phyloP scores from a whole-genome alignment of 2,888 invertebrate genomes.

The Merodon equestris region DNA sequence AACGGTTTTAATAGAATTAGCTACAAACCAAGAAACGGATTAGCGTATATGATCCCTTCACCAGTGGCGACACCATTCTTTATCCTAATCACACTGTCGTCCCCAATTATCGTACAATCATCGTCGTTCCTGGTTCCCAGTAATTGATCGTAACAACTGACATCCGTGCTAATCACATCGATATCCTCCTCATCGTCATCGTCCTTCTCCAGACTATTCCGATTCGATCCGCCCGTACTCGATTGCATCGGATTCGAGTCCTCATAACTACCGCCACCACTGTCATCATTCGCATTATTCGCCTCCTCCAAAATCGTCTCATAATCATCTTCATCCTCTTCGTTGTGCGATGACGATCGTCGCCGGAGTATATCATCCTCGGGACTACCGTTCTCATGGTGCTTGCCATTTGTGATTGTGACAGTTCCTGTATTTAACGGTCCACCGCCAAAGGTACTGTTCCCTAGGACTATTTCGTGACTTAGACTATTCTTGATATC shows the following conservation, averaged over 20 bases:
- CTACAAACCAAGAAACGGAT: conserved; percentile 79
- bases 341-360: conserved; percentile 71
- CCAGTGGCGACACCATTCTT: conserved; percentile 72
- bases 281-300: conserved; percentile 78
- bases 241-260: conserved; percentile 78
- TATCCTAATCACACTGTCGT: conserved; percentile 72
- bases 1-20: conserved; percentile 26
- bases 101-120: conserved; percentile 75
- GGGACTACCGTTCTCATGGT: conserved; percentile 68
- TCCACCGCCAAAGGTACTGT: conserved; percentile 69
- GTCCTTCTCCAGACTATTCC: conserved; percentile 78
- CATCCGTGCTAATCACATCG: conserved; percentile 78
- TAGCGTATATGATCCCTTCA: conserved; percentile 78
- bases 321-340: conserved; percentile 75
- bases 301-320: conserved; percentile 77
- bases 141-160: conserved; percentile 78
- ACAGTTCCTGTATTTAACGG: conserved; percentile 54
- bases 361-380: conserved; percentile 74
- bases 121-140: conserved; percentile 76
- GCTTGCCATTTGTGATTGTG: conserved; percentile 76
- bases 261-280: conserved; percentile 78
- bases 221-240: conserved; percentile 77
- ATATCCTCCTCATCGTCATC: conserved; percentile 78
- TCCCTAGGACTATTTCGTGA: conserved; percentile 75
- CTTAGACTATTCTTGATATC: conserved; percentile 78